Percentiles rank a stretch among this genome's conserved stretches.
phyloP scores from a whole-genome alignment of 1,140 invertebrate species.

The Ptiloglossa arizonensis region DNA sequence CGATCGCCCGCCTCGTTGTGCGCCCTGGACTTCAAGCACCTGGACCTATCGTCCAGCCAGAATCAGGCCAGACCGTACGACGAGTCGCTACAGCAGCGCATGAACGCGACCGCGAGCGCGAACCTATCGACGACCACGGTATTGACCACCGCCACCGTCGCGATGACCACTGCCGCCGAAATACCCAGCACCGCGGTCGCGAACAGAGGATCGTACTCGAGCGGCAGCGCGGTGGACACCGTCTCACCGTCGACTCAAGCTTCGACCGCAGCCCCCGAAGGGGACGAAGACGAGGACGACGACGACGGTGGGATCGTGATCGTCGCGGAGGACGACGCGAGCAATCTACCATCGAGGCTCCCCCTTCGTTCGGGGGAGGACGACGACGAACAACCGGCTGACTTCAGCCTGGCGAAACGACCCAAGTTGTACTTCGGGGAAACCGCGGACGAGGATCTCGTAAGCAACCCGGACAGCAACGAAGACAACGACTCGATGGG shows the following conservation, averaged over 20 bases:
- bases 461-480: constrained; percentile 88
- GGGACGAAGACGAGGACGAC: constrained; percentile 84
- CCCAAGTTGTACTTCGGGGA: constrained; percentile 84
- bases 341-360: constrained; percentile 68
- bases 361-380: constrained; percentile 63
- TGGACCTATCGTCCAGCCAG: constrained; percentile 82
- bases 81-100: constrained; percentile 78
- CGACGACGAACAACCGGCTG: constrained; percentile 84
- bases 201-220: constrained; percentile 36
- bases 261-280: constrained; percentile 69
- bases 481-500: constrained; percentile 86
- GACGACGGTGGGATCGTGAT: constrained; percentile 82
- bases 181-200: constrained; percentile 33
- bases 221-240: constrained; percentile 60
- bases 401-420: constrained; percentile 86
- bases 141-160: constrained; percentile 84
- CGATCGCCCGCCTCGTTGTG: constrained; percentile 84
- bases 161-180: constrained; percentile 76
- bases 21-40: constrained; percentile 87
- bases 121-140: constrained; percentile 69
- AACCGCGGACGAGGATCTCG: constrained; percentile 84
- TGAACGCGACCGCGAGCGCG: constrained; percentile 68
- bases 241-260: constrained; percentile 74
- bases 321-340: constrained; percentile 70
- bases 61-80: constrained; percentile 69